A percentile compares a stretch with the other conserved stretches of the same genome.
These are phyloP conservation scores for Epicampocera succincta DNA, from an alignment of 2,888 invertebrate genomes.

Conservation along the genomic window DNA sequence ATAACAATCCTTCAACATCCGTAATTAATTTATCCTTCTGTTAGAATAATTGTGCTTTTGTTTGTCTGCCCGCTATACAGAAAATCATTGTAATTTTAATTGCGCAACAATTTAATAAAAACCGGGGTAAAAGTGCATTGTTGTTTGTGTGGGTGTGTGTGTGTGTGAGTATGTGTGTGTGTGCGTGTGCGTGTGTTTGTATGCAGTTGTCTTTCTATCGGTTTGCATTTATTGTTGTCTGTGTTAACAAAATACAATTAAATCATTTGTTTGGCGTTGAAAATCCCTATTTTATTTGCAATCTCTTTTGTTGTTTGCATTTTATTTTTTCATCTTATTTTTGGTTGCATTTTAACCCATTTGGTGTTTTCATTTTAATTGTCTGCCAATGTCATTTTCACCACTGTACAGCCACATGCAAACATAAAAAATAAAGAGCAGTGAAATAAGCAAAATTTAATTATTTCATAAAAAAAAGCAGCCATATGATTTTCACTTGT, in stretches of 20 bases:
- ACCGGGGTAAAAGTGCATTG: background rate
- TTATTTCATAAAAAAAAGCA: constrained; percentile 28
- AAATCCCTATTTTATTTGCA: constrained; percentile 43
- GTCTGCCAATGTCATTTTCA: constrained; percentile 56
- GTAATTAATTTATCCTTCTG: constrained; percentile 63
- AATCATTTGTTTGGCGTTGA: constrained; percentile 54
- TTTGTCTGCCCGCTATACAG: constrained; percentile 33
- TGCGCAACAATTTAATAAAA: constrained; percentile 59
- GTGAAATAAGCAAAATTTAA: constrained; percentile 31
- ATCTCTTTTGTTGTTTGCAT: background rate
- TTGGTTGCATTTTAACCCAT: constrained; percentile 36
- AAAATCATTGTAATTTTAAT: constrained; percentile 57
- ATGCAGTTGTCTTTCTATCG: background rate
- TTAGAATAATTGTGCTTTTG: constrained; percentile 57
- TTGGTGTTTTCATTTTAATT: constrained; percentile 52
- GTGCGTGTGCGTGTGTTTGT: background rate
- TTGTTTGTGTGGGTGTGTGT: background rate
- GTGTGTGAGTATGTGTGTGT: background rate
- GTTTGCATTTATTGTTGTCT: background rate
- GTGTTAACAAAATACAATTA: constrained; percentile 54
- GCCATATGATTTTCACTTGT: constrained; percentile 28
- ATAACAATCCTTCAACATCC: constrained; percentile 32
- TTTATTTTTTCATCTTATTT: constrained; percentile 1
- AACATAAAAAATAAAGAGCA: constrained; percentile 18
- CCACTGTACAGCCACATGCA: constrained; percentile 26